Percentiles rank a stretch among this genome's conserved stretches.
phyloP scores from a whole-genome alignment of 2,113 vertebrate species.

The Periophthalmus modestus region DNA sequence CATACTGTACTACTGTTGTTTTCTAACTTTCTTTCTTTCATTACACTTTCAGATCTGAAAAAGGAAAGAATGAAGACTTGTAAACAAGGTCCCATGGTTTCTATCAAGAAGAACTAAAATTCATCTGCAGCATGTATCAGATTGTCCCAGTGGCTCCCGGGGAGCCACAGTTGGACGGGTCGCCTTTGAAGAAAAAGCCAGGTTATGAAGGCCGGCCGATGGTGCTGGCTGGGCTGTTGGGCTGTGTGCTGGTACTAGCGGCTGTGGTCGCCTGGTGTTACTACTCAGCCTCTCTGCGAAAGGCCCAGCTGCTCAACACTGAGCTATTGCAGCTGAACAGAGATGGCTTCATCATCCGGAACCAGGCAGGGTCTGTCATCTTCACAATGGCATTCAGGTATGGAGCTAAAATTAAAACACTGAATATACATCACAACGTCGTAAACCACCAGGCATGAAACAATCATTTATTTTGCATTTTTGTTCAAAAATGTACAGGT shows the following conservation, averaged over 20 bases:
- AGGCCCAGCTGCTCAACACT: slow-evolving; percentile 81
- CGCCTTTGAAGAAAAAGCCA: slow-evolving; percentile 77
- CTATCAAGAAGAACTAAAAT: background rate
- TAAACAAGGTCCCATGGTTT: background rate
- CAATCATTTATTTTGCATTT: slow-evolving; percentile 1
- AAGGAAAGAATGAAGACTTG: background rate
- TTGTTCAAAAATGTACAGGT: slow-evolving; percentile 57
- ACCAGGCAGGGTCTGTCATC: slow-evolving; percentile 80
- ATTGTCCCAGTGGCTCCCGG: slow-evolving; percentile 72
- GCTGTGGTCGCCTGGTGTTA: slow-evolving; percentile 90
- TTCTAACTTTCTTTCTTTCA: background rate
- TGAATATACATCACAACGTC: background rate
- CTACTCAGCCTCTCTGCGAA: slow-evolving; percentile 85
- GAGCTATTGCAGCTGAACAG: slow-evolving; percentile 85
- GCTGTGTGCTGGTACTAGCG: slow-evolving; percentile 80
- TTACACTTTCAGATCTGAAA: background rate
- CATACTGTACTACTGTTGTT: background rate
- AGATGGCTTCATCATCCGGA: slow-evolving; percentile 88
- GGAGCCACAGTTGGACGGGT: slow-evolving; percentile 51
- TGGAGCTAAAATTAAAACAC: slow-evolving; percentile 20
- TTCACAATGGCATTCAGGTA: slow-evolving; percentile 89
- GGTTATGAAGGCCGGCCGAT: slow-evolving; percentile 77
- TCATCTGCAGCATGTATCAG: slow-evolving; percentile 71
- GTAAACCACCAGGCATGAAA: background rate
- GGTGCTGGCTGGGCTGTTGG: slow-evolving; percentile 73